A percentile compares a stretch with the other conserved stretches of the same genome.
Conservation (phyloP, 1,140 invertebrate species). For the Drosophila nigrodunni region DNA sequence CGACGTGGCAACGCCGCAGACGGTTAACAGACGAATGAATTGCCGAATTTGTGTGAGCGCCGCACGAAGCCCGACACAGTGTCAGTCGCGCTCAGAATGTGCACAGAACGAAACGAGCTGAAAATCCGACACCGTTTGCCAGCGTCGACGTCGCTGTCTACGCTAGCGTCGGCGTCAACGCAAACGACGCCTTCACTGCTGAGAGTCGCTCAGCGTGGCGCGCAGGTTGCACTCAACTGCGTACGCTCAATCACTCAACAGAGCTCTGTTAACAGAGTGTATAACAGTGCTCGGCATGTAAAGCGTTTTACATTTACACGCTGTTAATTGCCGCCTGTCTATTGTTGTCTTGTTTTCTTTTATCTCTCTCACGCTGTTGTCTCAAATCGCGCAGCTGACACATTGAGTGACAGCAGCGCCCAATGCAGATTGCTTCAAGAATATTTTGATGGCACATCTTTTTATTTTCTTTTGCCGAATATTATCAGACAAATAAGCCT, state of each 20-base stretch:
- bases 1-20: conserved; percentile 66
- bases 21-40: conserved; percentile 79
- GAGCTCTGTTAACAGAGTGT: conserved; percentile 36
- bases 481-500: conserved; percentile 46
- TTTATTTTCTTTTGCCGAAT: conserved; percentile 11
- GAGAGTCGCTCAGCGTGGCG: conserved; percentile 52
- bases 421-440: background rate
- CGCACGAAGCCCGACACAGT: conserved; percentile 63
- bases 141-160: background rate
- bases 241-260: conserved; percentile 23
- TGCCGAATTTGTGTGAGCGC: conserved; percentile 76
- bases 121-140: conserved; percentile 13
- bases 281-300: conserved; percentile 54
- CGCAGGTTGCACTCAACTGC: conserved; percentile 75
- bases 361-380: background rate
- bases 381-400: conserved; percentile 33
- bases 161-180: conserved; percentile 4
- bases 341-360: background rate
- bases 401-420: conserved; percentile 9
- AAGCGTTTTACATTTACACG: conserved; percentile 64
- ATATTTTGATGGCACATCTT: conserved; percentile 23
- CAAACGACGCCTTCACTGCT: conserved; percentile 11
- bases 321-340: conserved; percentile 22
- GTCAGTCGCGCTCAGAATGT: conserved; percentile 59
- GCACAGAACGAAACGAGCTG: conserved; percentile 31